These are phyloP conservation scores for Thymallus thymallus DNA, from an alignment of 2,113 vertebrate genomes.

Conservation along the genomic window DNA sequence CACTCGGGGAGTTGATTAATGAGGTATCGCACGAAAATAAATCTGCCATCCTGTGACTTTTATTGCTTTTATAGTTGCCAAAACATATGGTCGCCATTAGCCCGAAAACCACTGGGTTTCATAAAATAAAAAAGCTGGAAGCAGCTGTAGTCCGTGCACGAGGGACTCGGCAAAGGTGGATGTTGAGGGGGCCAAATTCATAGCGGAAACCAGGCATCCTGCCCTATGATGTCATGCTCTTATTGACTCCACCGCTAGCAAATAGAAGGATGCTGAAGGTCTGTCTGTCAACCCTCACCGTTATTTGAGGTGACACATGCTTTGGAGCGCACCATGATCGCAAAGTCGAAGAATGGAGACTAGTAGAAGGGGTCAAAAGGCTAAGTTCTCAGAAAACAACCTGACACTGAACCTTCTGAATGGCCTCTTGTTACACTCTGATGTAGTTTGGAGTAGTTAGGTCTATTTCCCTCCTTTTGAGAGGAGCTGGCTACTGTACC, in stretches of 20 bases:
- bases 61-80: slow-evolving; percentile 55
- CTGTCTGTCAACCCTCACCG: slow-evolving; percentile 60
- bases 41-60: slow-evolving; percentile 53
- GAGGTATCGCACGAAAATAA: slow-evolving; percentile 57
- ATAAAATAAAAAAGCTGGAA: slow-evolving; percentile 47
- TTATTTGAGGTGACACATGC: slow-evolving; percentile 64
- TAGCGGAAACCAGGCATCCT: slow-evolving; percentile 58
- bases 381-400: slow-evolving; percentile 34
- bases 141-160: slow-evolving; percentile 53
- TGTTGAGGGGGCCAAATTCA: slow-evolving; percentile 39
- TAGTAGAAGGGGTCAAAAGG: slow-evolving; percentile 31
- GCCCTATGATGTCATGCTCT: slow-evolving; percentile 72
- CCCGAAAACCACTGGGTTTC: slow-evolving; percentile 55
- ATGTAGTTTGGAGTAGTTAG: too few relatives aligned
- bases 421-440: too few relatives aligned
- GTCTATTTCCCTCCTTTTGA: too few relatives aligned
- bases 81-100: slow-evolving; percentile 62
- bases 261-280: slow-evolving; percentile 48
- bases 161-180: slow-evolving; percentile 56
- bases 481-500: too few relatives aligned
- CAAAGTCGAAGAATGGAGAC: slow-evolving; percentile 58
- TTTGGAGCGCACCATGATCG: slow-evolving; percentile 58
- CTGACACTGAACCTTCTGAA: too few relatives aligned
- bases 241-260: slow-evolving; percentile 51
- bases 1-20: slow-evolving; percentile 52